Conservation (phyloP, 2,113 vertebrate genomes). For the Laticauda laticaudata region DNA sequence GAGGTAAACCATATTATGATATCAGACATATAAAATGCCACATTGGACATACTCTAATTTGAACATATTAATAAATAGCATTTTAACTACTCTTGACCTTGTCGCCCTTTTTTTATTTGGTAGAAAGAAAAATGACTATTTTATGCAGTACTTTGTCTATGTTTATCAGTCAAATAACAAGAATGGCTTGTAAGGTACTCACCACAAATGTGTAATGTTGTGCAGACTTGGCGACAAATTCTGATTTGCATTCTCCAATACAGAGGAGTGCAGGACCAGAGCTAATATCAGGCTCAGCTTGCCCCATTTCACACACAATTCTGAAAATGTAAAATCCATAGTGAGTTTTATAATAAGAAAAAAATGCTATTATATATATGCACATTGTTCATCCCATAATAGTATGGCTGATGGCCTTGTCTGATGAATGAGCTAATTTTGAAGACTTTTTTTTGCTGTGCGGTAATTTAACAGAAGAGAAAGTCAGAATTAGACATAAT, state of each 20-base stretch:
- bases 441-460: conserved; percentile 46
- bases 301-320: conserved; percentile 96
- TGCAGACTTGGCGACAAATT: conserved; percentile 86
- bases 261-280: conserved; percentile 90
- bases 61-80: not conserved
- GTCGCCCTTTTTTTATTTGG: not conserved
- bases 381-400: not conserved
- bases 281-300: conserved; percentile 73
- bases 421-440: conserved; percentile 63
- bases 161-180: not conserved
- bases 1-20: not conserved
- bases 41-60: not conserved
- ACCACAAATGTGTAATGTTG: conserved; percentile 95
- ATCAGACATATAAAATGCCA: not conserved
- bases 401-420: conserved; percentile 45
- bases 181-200: conserved; percentile 36
- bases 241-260: conserved; percentile 90
- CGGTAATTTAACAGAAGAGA: conserved; percentile 54
- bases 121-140: not conserved
- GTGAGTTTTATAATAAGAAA: conserved; percentile 43
- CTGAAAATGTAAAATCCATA: conserved; percentile 64
- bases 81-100: not conserved
- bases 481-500: conserved; percentile 66
- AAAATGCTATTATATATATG: conserved; percentile 8
- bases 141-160: not conserved